These are phyloP conservation scores for Silurus meridionalis DNA, from an alignment of 2,113 vertebrate genomes.

Conservation along the genomic window DNA sequence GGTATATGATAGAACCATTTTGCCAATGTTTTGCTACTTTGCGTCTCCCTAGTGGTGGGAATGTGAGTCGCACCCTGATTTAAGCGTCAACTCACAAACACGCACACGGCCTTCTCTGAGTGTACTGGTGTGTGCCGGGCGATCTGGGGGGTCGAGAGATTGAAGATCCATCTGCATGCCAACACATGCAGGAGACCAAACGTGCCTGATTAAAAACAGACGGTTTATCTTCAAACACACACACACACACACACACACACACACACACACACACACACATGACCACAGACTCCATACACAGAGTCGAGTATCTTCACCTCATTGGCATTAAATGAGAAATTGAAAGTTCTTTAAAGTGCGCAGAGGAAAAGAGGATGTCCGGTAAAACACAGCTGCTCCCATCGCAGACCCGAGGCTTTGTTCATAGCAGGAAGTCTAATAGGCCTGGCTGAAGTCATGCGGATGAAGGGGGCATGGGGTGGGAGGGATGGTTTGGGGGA, in stretches of 20 bases:
- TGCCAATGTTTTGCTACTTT: background rate
- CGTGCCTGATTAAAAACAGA: conserved; percentile 41
- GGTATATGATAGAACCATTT: too few relatives aligned
- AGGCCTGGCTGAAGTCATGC: background rate
- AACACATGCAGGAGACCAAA: conserved; percentile 49
- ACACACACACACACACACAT: background rate
- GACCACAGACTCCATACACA: background rate
- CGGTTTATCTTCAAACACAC: conserved; percentile 15
- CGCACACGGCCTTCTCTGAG: background rate
- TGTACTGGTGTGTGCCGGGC: conserved; percentile 25
- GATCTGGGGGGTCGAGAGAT: conserved; percentile 45
- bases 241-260: background rate
- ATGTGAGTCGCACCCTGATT: background rate
- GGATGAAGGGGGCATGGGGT: background rate
- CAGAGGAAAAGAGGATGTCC: conserved; percentile 44
- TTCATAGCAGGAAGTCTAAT: conserved; percentile 41
- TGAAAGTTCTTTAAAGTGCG: conserved; percentile 38
- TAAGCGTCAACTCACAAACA: background rate
- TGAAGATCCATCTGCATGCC: conserved; percentile 55
- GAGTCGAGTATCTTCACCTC: background rate
- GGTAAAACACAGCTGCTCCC: conserved; percentile 28
- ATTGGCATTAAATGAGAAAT: background rate
- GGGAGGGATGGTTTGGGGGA: background rate
- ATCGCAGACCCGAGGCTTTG: conserved; percentile 12
- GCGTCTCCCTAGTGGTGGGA: conserved; percentile 21